Conservation (phyloP, 1,140 invertebrate genomes). For the Halyomorpha halys region DNA sequence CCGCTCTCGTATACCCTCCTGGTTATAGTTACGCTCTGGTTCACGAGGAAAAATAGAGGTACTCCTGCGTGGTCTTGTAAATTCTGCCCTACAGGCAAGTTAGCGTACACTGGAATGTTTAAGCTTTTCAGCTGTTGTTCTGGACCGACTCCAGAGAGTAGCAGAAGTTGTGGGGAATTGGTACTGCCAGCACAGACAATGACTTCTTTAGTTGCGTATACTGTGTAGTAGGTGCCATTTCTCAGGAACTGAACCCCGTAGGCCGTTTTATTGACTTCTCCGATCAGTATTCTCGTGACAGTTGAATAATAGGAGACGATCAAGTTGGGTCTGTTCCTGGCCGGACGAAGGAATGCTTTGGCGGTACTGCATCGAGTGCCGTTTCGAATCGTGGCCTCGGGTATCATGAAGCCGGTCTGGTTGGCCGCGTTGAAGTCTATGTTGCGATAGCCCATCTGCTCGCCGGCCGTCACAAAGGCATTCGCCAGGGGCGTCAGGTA, state of each 20-base stretch:
- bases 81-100: slow-evolving; percentile 48
- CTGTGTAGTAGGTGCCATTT: slow-evolving; percentile 20
- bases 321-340: slow-evolving; percentile 48
- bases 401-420: slow-evolving; percentile 39
- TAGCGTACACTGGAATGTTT: slow-evolving; percentile 39
- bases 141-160: slow-evolving; percentile 61
- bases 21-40: background rate
- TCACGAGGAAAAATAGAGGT: slow-evolving; percentile 28
- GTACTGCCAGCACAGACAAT: slow-evolving; percentile 58
- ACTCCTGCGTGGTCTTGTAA: slow-evolving; percentile 44
- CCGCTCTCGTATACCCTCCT: background rate
- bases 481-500: slow-evolving; percentile 42
- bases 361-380: slow-evolving; percentile 36
- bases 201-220: slow-evolving; percentile 45
- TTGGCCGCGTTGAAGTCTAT: slow-evolving; percentile 47
- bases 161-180: slow-evolving; percentile 58
- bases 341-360: slow-evolving; percentile 45
- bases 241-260: slow-evolving; percentile 50
- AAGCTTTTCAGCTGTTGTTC: slow-evolving; percentile 42
- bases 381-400: slow-evolving; percentile 30
- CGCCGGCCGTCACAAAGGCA: slow-evolving; percentile 48
- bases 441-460: slow-evolving; percentile 38
- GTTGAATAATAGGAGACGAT: slow-evolving; percentile 54
- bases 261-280: slow-evolving; percentile 42
- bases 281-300: slow-evolving; percentile 60